These are phyloP conservation scores for Malurus melanocephalus DNA, from an alignment of 2,113 vertebrate genomes.

Conservation along the genomic window DNA sequence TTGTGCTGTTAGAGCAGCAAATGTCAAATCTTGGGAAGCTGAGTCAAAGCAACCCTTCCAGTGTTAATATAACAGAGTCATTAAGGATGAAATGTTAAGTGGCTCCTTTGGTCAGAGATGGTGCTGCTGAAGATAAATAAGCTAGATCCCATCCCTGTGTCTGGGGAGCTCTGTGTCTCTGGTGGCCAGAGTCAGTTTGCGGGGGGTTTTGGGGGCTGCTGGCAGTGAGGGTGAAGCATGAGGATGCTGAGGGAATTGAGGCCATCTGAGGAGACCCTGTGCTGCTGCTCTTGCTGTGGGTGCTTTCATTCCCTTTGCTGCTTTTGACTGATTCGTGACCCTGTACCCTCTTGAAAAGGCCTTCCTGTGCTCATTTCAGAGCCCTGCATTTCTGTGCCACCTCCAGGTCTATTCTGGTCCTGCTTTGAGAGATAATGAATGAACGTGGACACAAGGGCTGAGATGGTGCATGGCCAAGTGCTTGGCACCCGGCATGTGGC, in stretches of 20 bases:
- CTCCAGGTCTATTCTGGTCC: conserved; percentile 22
- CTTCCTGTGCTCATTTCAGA: neutral
- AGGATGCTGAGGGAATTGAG: neutral
- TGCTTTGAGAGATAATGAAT: conserved; percentile 31
- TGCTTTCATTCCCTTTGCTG: neutral
- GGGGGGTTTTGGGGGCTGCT: neutral
- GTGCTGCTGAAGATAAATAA: neutral
- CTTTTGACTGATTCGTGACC: conserved; percentile 6
- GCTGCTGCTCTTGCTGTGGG: conserved; percentile 17
- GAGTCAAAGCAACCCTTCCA: neutral
- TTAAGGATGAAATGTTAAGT: conserved; percentile 9
- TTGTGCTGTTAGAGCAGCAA: conserved; percentile 4
- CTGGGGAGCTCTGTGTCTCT: neutral
- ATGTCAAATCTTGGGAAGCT: neutral
- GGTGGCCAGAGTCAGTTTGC: neutral
- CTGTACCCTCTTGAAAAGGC: neutral
- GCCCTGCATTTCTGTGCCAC: neutral
- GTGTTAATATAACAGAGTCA: neutral
- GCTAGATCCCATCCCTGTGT: neutral
- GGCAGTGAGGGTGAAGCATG: neutral
- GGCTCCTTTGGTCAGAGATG: neutral
- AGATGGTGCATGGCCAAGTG: neutral
- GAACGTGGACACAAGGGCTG: neutral
- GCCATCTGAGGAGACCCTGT: neutral
- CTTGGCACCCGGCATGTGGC: conserved; percentile 21